Conservation (phyloP, 2,797 vertebrate genomes). For the Lithobates pipiens region DNA sequence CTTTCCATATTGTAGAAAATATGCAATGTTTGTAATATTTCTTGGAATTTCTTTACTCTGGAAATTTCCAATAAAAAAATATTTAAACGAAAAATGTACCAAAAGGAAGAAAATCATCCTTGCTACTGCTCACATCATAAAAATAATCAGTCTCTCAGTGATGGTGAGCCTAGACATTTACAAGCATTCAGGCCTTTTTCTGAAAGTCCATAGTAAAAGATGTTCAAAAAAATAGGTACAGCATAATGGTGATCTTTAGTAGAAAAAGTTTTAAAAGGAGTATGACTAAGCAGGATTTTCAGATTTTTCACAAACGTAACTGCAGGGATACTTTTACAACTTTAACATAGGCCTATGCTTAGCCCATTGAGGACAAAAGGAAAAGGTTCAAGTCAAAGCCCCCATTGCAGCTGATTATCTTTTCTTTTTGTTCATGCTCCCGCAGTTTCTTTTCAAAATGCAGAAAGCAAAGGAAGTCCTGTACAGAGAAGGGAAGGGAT, state of each 20-base stretch:
- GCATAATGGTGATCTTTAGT: too few relatives aligned
- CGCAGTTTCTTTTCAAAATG: background rate
- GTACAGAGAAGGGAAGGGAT: too few relatives aligned
- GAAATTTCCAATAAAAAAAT: too few relatives aligned
- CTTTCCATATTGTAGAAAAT: too few relatives aligned
- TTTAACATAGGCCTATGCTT: background rate
- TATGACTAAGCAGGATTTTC: too few relatives aligned
- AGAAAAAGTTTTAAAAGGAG: too few relatives aligned
- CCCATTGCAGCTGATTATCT: background rate
- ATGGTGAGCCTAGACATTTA: background rate
- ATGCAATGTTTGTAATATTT: too few relatives aligned
- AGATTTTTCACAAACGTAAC: background rate
- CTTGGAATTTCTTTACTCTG: too few relatives aligned
- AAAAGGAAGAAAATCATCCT: background rate
- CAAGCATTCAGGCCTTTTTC: background rate
- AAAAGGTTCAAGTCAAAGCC: background rate
- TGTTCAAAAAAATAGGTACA: too few relatives aligned
- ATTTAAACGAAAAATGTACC: too few relatives aligned
- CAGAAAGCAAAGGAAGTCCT: background rate
- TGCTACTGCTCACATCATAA: constrained; percentile 1
- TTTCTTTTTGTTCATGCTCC: background rate
- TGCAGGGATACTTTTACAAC: background rate
- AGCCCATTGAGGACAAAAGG: too few relatives aligned
- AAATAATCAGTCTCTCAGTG: background rate
- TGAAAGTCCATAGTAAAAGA: background rate